Evolutionary conservation across 2,113 vertebrate genomes (phyloP), one percentile per base, ranked within the genome.

Genomic region (Bujurquina vittata): DNA sequence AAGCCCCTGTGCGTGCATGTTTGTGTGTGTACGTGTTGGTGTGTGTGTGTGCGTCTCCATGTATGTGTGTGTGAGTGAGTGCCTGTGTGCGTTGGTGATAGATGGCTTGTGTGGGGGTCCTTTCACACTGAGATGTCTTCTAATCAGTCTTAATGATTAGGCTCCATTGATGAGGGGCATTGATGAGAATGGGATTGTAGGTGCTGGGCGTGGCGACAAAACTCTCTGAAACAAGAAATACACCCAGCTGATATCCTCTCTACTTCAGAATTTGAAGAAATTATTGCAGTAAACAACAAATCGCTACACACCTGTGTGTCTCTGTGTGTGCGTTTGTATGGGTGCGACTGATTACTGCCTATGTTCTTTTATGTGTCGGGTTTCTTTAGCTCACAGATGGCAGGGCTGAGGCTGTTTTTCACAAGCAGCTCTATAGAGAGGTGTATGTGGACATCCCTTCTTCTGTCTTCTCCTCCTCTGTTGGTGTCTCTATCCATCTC

Each of bases 141-240:
- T 89, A 92, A 94, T 94, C 93, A 90, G 90, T 93, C 91, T 93
- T 91, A 92, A 93, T 92, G 93, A 92, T 93, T 93, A 81, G 87
- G 40, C 83, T 84, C 61, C 60, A 90, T 89, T 90, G 90, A 94
- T 87, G 90, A 94, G 88, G 83, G 67, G 80, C 81, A 59, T 81
- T 58, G 84, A 90, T 89, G 85, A 85, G 85, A 88, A 79, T 76
- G 83, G 69, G 85, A 81, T 79, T 87, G 86, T 85, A 65, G 80
- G 59, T 63, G 46, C 6, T 17, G 74, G 84, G 87, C 8, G 78
- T 88, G 80, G 80, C 75, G 58, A 58, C 72, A 77, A 60, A 86
- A 81, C 55, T n/a, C 46, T 9, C 1, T 3, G 11, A 77, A 87
- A 78, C 20, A 79, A 79, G 33, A 84, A 86, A 81, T 43, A 62